Evolutionary conservation across 2,888 invertebrate genomes (phyloP).

Genomic region (Ochlodes sylvanus): DNA sequence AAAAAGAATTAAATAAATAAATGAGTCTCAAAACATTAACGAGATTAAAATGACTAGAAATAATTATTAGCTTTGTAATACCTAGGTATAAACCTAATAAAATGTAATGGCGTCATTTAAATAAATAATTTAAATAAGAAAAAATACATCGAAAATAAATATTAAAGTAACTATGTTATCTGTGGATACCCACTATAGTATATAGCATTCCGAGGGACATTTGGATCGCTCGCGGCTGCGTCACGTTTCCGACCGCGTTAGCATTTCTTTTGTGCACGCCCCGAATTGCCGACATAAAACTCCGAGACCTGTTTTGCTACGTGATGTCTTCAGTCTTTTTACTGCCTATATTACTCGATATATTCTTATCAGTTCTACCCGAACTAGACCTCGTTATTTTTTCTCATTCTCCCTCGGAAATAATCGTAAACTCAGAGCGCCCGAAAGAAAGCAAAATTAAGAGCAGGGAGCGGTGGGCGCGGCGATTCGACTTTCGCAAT

Average conservation of each 20-base stretch:
- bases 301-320: conserved; percentile 76
- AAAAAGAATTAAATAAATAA: too few species aligned
- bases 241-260: conserved; percentile 72
- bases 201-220: conserved; percentile 42
- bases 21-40: too few species aligned
- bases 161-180: too few species aligned
- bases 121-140: too few species aligned
- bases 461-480: conserved; percentile 55
- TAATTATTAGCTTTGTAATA: too few species aligned
- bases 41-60: too few species aligned
- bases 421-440: conserved; percentile 29
- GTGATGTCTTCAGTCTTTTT: conserved; percentile 78
- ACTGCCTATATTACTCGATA: conserved; percentile 73
- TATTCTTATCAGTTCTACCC: conserved; percentile 74
- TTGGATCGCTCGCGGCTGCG: conserved; percentile 51
- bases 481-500: conserved; percentile 74
- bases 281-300: conserved; percentile 83
- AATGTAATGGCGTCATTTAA: too few species aligned
- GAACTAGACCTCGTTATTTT: conserved; percentile 62
- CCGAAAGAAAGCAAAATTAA: conserved; percentile 61
- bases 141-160: too few species aligned
- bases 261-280: conserved; percentile 82
- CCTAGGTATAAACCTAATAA: too few species aligned
- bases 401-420: conserved; percentile 53
- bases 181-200: too few species aligned